phyloP scores from a whole-genome alignment of 2,113 vertebrate genomes.

The Morone chrysops region DNA sequence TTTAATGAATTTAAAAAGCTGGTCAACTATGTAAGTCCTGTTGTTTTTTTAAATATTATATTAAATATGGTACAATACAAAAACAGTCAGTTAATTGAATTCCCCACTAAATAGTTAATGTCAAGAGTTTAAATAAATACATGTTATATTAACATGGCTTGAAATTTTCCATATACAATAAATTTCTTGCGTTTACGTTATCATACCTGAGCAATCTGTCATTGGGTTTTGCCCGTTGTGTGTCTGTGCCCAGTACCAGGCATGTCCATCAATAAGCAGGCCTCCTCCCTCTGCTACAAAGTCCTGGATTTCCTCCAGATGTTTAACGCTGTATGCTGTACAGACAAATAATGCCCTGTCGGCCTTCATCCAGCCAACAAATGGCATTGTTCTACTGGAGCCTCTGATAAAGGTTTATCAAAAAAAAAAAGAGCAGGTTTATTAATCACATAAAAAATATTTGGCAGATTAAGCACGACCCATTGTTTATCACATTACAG shows the following conservation, averaged over 20 bases:
- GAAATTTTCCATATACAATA: background rate
- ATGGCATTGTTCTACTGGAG: conserved; percentile 76
- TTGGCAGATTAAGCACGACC: too few relatives aligned
- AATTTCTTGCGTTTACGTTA: background rate
- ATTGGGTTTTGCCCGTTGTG: conserved; percentile 67
- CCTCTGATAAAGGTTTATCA: conserved; percentile 22
- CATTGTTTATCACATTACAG: background rate
- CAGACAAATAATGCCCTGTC: conserved; percentile 63
- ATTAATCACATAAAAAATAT: background rate
- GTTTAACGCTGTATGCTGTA: conserved; percentile 41
- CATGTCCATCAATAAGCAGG: conserved; percentile 87
- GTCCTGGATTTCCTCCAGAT: conserved; percentile 78
- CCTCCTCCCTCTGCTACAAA: conserved; percentile 89
- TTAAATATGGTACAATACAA: background rate
- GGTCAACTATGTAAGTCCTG: background rate
- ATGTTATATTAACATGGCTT: too few relatives aligned
- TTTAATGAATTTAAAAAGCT: too few relatives aligned
- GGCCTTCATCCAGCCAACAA: conserved; percentile 83
- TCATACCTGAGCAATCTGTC: conserved; percentile 81
- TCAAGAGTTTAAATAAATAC: too few relatives aligned
- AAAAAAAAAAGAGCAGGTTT: background rate
- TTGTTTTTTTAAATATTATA: too few relatives aligned
- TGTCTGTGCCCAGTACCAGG: conserved; percentile 86
- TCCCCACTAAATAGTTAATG: background rate
- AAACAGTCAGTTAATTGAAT: background rate